phyloP scores from a whole-genome alignment of 2,797 vertebrate species.

The Mormyrus proboscirostris region DNA sequence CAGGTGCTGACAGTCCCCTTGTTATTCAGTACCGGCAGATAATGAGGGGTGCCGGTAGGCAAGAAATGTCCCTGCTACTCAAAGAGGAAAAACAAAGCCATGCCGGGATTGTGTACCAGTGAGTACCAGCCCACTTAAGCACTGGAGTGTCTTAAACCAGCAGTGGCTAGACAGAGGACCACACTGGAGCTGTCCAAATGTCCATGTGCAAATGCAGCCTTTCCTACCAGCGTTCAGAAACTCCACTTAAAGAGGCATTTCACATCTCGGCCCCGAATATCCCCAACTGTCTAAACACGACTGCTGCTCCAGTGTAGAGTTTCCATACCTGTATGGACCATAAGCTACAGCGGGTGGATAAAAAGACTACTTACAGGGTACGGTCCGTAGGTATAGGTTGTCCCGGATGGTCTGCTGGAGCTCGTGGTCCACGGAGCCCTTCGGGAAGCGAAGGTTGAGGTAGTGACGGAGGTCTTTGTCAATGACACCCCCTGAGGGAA shows the following conservation, averaged over 20 bases:
- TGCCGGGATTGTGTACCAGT: not conserved
- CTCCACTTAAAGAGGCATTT: not conserved
- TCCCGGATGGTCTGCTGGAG: conserved; percentile 99
- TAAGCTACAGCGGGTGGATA: not conserved
- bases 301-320: not conserved
- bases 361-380: conserved; percentile 83
- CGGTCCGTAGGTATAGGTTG: conserved; percentile 98
- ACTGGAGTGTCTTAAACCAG: not conserved
- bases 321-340: not conserved
- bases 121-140: not conserved
- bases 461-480: conserved; percentile 99
- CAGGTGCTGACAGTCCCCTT: not conserved
- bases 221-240: not conserved
- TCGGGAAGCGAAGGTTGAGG: conserved; percentile 98
- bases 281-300: not conserved
- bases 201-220: not conserved
- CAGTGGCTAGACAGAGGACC: not conserved
- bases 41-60: not conserved
- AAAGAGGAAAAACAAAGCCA: not conserved
- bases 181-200: not conserved
- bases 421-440: conserved; percentile 97
- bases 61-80: not conserved
- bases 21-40: not conserved
- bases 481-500: conserved; percentile 82
- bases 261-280: not conserved